Evolutionary conservation across 1,140 invertebrate genomes (phyloP), one percentile per base, ranked within the genome.

Genomic region (Pseudobourletiella spinata): DNA sequence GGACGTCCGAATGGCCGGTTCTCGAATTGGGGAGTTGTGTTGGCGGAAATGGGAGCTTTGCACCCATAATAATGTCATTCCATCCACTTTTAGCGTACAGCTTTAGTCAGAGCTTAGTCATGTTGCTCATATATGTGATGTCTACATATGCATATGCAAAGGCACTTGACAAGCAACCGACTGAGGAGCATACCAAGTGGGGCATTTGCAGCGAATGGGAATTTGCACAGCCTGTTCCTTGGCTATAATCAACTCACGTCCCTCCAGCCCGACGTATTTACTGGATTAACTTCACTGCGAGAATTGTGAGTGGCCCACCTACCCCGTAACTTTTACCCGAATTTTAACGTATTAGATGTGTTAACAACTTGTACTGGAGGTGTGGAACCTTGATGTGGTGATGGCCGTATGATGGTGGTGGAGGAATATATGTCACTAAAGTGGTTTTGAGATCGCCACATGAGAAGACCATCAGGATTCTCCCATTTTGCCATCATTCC

Each of bases 221-320:
- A 65, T 22, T 58, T 70, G 1, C 25, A 35, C 15, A 70, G 66
- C 22, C 51, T 69, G 20, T 59, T 61, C 42, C 52, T 69, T 15
- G 65, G 62, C 14, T 62, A 67, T 35, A 69, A 68, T 35, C 57
- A 56, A 20, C 18, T 70, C 1, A 28, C 57, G 4, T n/a, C 39
- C 28, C 14, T 67, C 22, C 42, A 48, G 29, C 59, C 42, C 18
- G 57, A 48, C 24, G 55, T 29, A 16, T 72, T 69, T 51, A 35
- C 20, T 35, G 65, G 66, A 42, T 56, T 64, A 26, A 32, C 32
- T 32, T 59, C 28, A 35, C 67, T 65, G 55, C 71, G 74, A 59
- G 75, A 77, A 66, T 68, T 76, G 75, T 76, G 68, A 79, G 74
- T 50, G 4, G 16, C 14, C 22, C 22, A 8, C n/a, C 32, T n/a